Evolutionary conservation across 2,113 vertebrate genomes (phyloP).

Genomic region (Nannobrachium achirus): DNA sequence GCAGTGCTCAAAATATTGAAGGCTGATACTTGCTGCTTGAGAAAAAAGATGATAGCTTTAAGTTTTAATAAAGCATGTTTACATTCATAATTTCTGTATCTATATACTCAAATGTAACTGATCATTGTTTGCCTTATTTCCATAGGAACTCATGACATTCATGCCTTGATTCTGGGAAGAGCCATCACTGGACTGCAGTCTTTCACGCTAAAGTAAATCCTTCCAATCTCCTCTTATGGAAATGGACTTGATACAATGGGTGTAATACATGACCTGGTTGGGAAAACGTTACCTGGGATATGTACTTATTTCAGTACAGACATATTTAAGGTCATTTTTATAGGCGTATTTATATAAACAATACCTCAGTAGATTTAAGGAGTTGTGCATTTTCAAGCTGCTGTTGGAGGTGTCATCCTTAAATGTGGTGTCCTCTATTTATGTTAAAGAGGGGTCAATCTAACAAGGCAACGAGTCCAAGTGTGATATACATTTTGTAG

Average conservation of each 20-base stretch:
- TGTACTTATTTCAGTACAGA: too few relatives aligned
- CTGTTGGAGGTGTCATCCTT: neutral
- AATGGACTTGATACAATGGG: slow-evolving; percentile 6
- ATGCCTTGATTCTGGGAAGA: slow-evolving; percentile 90
- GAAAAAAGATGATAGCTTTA: too few relatives aligned
- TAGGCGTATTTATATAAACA: neutral
- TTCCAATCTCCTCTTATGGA: neutral
- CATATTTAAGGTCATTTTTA: neutral
- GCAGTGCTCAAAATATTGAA: slow-evolving; percentile 7
- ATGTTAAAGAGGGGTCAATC: slow-evolving; percentile 7
- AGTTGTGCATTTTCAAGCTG: neutral
- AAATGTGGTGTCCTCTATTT: neutral
- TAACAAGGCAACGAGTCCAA: slow-evolving; percentile 22
- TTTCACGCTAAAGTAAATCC: slow-evolving; percentile 82
- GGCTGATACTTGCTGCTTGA: neutral
- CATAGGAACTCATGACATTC: slow-evolving; percentile 92
- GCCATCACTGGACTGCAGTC: slow-evolving; percentile 93
- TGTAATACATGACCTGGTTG: neutral
- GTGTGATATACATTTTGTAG: slow-evolving; percentile 8
- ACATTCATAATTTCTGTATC: too few relatives aligned
- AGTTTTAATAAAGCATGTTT: too few relatives aligned
- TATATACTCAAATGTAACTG: neutral
- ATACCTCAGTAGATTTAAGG: too few relatives aligned
- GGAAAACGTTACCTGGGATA: neutral
- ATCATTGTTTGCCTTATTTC: neutral